Evolutionary conservation across 2,888 invertebrate species (phyloP).

Genomic region (Eurytoma californica): DNA sequence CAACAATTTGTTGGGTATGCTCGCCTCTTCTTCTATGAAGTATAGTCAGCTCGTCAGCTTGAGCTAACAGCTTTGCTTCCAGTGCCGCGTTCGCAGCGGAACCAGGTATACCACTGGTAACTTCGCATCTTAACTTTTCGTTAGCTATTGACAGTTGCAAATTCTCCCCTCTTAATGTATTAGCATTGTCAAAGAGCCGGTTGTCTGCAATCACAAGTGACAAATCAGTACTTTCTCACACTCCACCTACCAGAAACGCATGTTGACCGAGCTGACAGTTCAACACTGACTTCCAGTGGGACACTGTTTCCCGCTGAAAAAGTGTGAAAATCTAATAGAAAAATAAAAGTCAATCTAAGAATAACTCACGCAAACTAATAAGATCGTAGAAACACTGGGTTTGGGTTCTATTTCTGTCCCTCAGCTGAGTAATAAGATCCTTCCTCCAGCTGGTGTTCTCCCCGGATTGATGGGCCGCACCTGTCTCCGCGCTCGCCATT

Average conservation of each 20-base stretch:
- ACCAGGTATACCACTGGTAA: slow-evolving; percentile 73
- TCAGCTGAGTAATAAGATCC: slow-evolving; percentile 82
- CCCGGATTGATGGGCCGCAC: slow-evolving; percentile 61
- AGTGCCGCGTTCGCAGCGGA: slow-evolving; percentile 83
- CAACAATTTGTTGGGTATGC: slow-evolving; percentile 94
- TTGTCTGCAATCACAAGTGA: slow-evolving; percentile 81
- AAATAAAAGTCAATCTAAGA: slow-evolving; percentile 11
- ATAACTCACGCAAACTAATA: slow-evolving; percentile 86
- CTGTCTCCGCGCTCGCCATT: slow-evolving; percentile 67
- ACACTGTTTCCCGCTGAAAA: background rate
- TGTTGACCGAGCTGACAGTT: no score
- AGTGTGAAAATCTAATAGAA: background rate
- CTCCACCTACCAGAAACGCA: no score
- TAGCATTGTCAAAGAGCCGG: slow-evolving; percentile 89
- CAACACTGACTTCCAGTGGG: no score
- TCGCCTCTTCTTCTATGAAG: slow-evolving; percentile 92
- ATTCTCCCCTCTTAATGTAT: slow-evolving; percentile 88
- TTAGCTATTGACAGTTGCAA: slow-evolving; percentile 89
- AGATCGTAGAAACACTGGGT: slow-evolving; percentile 87
- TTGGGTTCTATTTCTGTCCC: slow-evolving; percentile 85
- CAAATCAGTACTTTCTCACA: no score
- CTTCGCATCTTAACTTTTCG: slow-evolving; percentile 85
- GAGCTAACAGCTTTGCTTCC: slow-evolving; percentile 89
- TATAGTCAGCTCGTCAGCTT: slow-evolving; percentile 95
- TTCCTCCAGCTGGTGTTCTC: slow-evolving; percentile 81